Evolutionary conservation across 2,113 vertebrate species (phyloP).

Genomic region (Murina feae): DNA sequence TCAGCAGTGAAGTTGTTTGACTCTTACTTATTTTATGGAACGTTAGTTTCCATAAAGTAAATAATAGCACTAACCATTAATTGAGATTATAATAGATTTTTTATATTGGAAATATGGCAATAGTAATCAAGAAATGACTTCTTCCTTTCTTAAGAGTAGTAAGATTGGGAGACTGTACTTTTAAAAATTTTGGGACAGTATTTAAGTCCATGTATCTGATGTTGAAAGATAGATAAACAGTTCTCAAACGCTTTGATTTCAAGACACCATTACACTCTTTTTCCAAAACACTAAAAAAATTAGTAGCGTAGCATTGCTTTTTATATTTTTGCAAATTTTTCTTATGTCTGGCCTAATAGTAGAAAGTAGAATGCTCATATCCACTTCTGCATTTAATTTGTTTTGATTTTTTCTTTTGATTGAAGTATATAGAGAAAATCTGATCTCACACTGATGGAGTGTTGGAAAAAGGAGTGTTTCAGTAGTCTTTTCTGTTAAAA

Average conservation of each 20-base stretch:
- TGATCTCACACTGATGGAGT: neutral
- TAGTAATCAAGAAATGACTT: neutral
- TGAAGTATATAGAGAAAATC: neutral
- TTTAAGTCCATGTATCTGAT: neutral
- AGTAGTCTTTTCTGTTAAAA: conserved; percentile 10
- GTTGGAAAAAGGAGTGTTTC: neutral
- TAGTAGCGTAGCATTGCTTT: neutral
- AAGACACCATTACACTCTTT: neutral
- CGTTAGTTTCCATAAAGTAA: neutral
- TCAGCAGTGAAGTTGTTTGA: neutral
- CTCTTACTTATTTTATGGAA: neutral
- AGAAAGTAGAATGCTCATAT: neutral
- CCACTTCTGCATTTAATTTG: neutral
- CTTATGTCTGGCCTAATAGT: neutral
- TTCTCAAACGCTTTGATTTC: neutral
- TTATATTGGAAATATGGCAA: neutral
- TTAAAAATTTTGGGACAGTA: neutral
- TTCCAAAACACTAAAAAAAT: neutral
- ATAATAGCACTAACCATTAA: neutral
- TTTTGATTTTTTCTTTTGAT: neutral
- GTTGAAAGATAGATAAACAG: neutral
- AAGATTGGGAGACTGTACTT: neutral
- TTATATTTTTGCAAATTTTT: neutral
- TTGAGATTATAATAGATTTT: conserved; percentile 5
- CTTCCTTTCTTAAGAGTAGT: neutral